Evolutionary conservation across 2,113 vertebrate genomes (phyloP), one percentile per base, ranked within the genome.

Genomic region (Spea multiplicata): DNA sequence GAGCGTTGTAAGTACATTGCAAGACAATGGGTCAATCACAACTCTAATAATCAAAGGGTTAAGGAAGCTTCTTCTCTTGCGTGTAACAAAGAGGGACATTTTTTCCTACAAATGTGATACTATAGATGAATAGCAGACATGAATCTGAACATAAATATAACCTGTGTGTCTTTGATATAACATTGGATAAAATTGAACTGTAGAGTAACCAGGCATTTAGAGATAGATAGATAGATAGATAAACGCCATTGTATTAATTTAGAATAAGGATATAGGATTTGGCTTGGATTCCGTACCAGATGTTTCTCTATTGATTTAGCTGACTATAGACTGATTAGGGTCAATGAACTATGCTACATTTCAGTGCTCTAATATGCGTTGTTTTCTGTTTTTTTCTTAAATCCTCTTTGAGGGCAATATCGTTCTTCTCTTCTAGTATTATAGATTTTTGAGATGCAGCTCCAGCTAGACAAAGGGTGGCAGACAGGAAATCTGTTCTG

Each of bases 291-390:
- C 6, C 14, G 48, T 9, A 14, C 14, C 66, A 77, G 75, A 77
- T 70, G 75, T 45, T 59, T 14, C 16, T 44, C 8, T 77, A 76
- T 77, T 77, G 66, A 77, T 70, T 70, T 30, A 30, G 10, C 55
- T 7, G 46, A 62, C 53, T 13, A 57, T 49, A 61, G 75, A 70
- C 66, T 48, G 67, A 77, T 70, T 10, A 70, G 66, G 74, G 75
- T 77, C 75, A 77, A 14, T 13, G 55, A 69, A 69, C 57, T 69
- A 48, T 69, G 53, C 68, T 48, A 57, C 53, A 8, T 30, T 70
- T 77, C 53, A 61, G 55, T 77, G 65, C 45, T 49, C 46, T 47
- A 52, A 70, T 77, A 77, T 77, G 47, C 66, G 70, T 77, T 70
- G 14, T 8, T 47, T n/a, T 48, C 55, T 76, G 30, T 30, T 48